phyloP scores from a whole-genome alignment of 2,113 vertebrate genomes.

The Mustela nigripes region DNA sequence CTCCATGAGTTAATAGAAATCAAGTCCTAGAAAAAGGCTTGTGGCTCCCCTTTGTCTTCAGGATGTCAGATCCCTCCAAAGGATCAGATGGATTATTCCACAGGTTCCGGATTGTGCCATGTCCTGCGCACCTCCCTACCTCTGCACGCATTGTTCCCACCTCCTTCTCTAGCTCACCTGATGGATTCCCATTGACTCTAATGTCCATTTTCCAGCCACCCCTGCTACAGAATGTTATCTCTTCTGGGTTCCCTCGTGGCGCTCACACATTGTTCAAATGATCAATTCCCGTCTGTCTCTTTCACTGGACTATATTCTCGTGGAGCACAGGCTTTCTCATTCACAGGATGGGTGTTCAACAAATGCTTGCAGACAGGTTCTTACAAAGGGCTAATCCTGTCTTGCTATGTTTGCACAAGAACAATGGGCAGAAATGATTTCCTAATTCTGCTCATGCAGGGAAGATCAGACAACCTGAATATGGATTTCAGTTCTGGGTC shows the following conservation, averaged over 20 bases:
- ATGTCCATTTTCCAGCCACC: not conserved
- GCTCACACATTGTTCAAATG: not conserved
- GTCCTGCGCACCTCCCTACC: not conserved
- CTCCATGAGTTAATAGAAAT: not conserved
- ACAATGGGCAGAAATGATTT: not conserved
- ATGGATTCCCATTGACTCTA: not conserved
- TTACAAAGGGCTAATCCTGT: not conserved
- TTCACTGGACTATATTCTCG: not conserved
- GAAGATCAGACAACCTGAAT: not conserved
- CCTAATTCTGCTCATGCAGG: not conserved
- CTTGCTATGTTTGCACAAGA: not conserved
- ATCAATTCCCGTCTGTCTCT: not conserved
- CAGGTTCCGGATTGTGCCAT: not conserved
- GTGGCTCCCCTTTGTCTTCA: not conserved
- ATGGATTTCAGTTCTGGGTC: not conserved
- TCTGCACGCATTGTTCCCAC: fast-evolving
- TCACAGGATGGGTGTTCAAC: not conserved
- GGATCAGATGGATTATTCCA: not conserved
- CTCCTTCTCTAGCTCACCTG: not conserved
- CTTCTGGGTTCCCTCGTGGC: not conserved
- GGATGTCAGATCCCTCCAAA: not conserved
- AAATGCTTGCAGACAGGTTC: not conserved
- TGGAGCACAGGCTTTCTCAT: not conserved
- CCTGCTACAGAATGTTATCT: not conserved
- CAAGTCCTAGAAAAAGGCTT: not conserved